Percentiles rank a stretch among this genome's conserved stretches.
phyloP scores from a whole-genome alignment of 2,888 invertebrate genomes.

The Thysanoteuthis rhombus region DNA sequence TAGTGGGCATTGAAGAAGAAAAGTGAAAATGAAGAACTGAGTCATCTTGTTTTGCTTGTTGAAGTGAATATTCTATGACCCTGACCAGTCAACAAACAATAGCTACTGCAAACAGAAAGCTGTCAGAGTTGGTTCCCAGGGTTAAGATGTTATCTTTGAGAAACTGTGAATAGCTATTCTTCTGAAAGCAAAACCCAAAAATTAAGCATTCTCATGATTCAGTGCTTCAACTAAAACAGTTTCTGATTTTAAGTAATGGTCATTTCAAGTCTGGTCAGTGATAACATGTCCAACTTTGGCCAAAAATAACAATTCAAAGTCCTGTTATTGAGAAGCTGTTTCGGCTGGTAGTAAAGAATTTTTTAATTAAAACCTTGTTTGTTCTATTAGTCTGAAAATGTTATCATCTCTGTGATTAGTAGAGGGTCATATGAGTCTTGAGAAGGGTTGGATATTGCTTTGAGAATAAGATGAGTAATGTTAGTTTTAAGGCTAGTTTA shows the following conservation, averaged over 20 bases:
- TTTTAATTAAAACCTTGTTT: background rate
- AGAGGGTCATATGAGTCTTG: background rate
- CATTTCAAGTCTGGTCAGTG: background rate
- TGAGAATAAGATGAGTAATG: background rate
- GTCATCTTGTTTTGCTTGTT: background rate
- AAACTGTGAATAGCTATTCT: background rate
- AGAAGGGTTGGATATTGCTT: background rate
- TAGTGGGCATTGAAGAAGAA: background rate
- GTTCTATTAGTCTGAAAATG: background rate
- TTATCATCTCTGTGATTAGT: background rate
- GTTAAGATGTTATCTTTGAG: background rate
- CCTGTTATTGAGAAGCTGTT: background rate
- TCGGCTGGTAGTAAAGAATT: background rate
- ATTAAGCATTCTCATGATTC: background rate
- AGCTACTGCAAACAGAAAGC: background rate
- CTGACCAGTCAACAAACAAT: background rate
- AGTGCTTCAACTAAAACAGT: background rate
- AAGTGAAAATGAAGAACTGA: background rate
- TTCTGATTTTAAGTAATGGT: background rate
- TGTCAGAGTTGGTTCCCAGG: background rate
- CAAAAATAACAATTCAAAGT: background rate
- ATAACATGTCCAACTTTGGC: background rate
- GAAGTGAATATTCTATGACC: background rate
- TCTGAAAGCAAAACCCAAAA: background rate
- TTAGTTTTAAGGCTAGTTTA: background rate